Conservation (phyloP, 2,113 vertebrate genomes). For the Sula dactylatra region DNA sequence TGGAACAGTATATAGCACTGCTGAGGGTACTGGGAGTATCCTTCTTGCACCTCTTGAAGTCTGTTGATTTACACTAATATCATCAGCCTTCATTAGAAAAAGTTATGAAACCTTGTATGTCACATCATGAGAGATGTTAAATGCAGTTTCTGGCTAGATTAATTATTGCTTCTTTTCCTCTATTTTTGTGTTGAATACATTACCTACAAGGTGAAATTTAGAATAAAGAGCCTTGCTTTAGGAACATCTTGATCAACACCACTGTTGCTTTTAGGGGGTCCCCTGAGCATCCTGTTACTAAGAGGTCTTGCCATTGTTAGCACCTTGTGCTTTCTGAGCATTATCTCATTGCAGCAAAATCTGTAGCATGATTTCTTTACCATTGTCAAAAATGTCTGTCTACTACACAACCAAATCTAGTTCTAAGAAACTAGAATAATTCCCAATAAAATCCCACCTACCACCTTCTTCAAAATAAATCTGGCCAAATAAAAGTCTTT, state of each 20-base stretch:
- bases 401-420: not conserved
- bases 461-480: not conserved
- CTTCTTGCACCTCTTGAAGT: not conserved
- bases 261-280: not conserved
- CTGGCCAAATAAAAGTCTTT: not conserved
- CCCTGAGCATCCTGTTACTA: not conserved
- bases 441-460: not conserved
- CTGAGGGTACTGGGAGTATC: not conserved
- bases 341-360: not conserved
- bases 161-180: not conserved
- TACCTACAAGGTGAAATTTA: not conserved
- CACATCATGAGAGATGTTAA: not conserved
- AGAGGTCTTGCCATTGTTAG: not conserved
- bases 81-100: not conserved
- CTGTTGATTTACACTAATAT: not conserved
- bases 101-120: not conserved
- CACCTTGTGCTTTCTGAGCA: not conserved
- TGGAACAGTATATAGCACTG: not conserved
- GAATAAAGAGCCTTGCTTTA: not conserved
- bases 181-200: not conserved
- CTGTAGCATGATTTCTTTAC: not conserved
- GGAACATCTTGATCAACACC: not conserved
- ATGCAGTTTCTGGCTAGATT: not conserved
- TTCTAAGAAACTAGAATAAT: not conserved
- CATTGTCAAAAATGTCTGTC: not conserved